Evolutionary conservation across 2,113 vertebrate species (phyloP).

Genomic region (Sander lucioperca): DNA sequence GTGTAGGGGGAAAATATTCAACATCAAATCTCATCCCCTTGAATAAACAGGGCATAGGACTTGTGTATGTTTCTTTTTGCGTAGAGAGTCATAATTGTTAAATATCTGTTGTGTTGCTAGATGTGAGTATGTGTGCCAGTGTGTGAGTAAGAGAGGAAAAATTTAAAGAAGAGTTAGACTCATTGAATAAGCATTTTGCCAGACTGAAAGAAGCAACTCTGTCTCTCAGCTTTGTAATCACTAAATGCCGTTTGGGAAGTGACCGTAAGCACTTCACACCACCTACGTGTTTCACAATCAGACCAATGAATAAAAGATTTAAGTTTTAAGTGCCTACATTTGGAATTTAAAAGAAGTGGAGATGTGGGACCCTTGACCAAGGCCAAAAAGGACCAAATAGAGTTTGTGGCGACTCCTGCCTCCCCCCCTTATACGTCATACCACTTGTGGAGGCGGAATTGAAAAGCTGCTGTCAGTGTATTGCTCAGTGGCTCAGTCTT

Average conservation of each 20-base stretch:
- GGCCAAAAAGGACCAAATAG: constrained; percentile 41
- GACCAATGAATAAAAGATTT: constrained; percentile 74
- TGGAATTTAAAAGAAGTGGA: constrained; percentile 62
- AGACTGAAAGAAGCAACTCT: constrained; percentile 54
- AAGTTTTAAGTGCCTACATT: constrained; percentile 61
- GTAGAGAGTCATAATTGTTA: not conserved
- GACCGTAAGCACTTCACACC: constrained; percentile 64
- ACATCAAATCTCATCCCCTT: not conserved
- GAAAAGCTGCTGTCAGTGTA: constrained; percentile 44
- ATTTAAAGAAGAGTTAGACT: not conserved
- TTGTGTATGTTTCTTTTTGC: not conserved
- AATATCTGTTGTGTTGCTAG: not conserved
- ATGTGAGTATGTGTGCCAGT: not conserved
- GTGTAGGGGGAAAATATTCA: not conserved
- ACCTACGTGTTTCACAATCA: constrained; percentile 70
- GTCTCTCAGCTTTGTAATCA: constrained; percentile 55
- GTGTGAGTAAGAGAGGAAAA: not conserved
- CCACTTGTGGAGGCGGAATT: constrained; percentile 62
- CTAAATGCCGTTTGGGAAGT: constrained; percentile 61
- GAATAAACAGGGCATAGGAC: not conserved
- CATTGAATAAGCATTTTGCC: constrained; percentile 48
- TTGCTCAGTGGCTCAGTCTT: constrained; percentile 38
- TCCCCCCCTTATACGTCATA: constrained; percentile 31
- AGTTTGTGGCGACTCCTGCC: constrained; percentile 37
- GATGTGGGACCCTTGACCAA: constrained; percentile 36